These are phyloP conservation scores for Caenorhabditis sinica DNA, from an alignment of 2,888 invertebrate species.

Conservation along the genomic window DNA sequence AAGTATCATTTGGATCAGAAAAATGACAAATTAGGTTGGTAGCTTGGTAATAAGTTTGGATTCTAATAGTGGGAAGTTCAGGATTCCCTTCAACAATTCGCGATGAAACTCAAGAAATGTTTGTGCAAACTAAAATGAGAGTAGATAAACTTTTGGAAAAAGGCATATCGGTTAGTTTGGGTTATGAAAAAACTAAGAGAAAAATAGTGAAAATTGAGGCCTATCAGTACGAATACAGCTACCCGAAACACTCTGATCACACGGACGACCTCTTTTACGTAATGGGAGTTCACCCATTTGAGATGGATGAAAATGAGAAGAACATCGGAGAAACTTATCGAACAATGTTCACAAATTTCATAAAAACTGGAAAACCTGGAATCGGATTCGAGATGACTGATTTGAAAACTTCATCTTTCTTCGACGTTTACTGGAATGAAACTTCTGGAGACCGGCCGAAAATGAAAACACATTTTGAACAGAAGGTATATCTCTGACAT, in stretches of 20 bases:
- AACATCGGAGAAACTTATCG: constrained; percentile 63
- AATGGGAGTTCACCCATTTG: constrained; percentile 73
- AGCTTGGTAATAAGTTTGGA: background rate
- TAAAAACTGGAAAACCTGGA: constrained; percentile 65
- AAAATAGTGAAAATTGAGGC: constrained; percentile 27
- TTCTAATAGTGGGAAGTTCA: background rate
- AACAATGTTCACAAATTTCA: constrained; percentile 67
- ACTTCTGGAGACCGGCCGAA: constrained; percentile 23
- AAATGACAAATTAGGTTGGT: constrained; percentile 22
- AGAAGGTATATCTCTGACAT: background rate
- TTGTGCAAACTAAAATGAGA: constrained; percentile 16
- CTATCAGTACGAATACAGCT: constrained; percentile 70
- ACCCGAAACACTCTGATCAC: constrained; percentile 69
- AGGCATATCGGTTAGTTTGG: background rate
- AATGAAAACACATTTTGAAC: constrained; percentile 35
- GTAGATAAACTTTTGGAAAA: constrained; percentile 16
- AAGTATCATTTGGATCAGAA: constrained; percentile 55
- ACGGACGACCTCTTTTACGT: constrained; percentile 73
- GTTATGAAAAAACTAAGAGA: background rate
- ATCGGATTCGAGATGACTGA: constrained; percentile 19
- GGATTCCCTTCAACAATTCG: constrained; percentile 25
- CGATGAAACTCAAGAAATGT: constrained; percentile 48
- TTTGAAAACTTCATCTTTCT: constrained; percentile 22
- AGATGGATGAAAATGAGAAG: constrained; percentile 71
- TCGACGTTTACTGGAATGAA: constrained; percentile 44